These are phyloP conservation scores for Taenioides sp. DNA, from an alignment of 2,797 vertebrate species.

Conservation along the genomic window DNA sequence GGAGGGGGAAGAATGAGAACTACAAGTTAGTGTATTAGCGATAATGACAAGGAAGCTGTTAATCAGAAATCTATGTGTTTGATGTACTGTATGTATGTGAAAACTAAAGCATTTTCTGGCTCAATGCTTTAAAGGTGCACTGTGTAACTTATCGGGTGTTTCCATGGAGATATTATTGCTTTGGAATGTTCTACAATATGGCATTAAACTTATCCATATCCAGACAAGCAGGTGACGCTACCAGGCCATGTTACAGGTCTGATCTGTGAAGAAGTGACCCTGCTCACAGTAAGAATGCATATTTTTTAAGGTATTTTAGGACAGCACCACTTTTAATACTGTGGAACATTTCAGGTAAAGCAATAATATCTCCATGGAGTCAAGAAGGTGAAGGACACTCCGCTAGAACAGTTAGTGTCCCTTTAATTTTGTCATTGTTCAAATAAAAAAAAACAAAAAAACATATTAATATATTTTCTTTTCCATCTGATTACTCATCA, in stretches of 20 bases:
- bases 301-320: no score
- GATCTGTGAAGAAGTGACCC: no score
- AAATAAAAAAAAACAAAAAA: no score
- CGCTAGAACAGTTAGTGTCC: neutral
- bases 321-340: neutral
- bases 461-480: neutral
- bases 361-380: neutral
- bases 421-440: no score
- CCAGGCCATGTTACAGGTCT: no score
- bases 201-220: neutral
- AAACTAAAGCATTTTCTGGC: no score
- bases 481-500: neutral
- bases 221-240: neutral
- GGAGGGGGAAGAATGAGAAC: neutral
- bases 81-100: no score
- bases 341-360: neutral
- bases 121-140: no score
- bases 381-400: neutral
- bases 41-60: no score
- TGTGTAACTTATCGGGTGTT: neutral
- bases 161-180: neutral
- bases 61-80: no score
- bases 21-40: neutral
- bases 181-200: neutral
- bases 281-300: no score